These are phyloP conservation scores for Leptoclinus maculatus DNA, from an alignment of 2,797 vertebrate genomes.

Conservation along the genomic window DNA sequence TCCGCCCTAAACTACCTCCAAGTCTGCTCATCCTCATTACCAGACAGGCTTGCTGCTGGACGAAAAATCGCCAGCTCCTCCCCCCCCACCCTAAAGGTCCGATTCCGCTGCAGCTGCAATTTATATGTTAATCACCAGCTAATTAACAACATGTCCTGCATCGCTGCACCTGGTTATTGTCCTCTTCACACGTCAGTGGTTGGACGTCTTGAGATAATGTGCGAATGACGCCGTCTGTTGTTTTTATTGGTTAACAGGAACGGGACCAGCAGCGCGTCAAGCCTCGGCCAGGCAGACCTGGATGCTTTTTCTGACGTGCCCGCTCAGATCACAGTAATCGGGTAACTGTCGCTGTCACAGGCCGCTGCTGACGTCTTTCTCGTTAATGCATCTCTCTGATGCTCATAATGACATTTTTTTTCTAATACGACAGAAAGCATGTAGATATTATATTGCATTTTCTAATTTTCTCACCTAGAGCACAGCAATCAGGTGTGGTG, in stretches of 20 bases:
- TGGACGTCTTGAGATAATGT: slow-evolving; percentile 37
- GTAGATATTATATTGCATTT: slow-evolving; percentile 20
- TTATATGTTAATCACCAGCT: slow-evolving; percentile 69
- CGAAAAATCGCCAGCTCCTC: slow-evolving; percentile 52
- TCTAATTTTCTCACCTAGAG: slow-evolving; percentile 18
- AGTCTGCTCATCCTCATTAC: slow-evolving; percentile 67
- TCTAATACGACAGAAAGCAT: slow-evolving; percentile 42
- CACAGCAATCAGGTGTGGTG: slow-evolving; percentile 13
- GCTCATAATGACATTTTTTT: slow-evolving; percentile 62
- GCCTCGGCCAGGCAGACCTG: slow-evolving; percentile 92
- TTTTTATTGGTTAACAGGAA: slow-evolving; percentile 86
- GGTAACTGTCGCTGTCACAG: slow-evolving; percentile 82
- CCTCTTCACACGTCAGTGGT: slow-evolving; percentile 51
- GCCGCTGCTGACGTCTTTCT: slow-evolving; percentile 33
- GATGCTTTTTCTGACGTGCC: slow-evolving; percentile 92
- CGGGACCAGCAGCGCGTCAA: slow-evolving; percentile 95
- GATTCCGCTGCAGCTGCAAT: slow-evolving; percentile 70
- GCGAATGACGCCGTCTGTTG: slow-evolving; percentile 36
- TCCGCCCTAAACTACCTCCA: slow-evolving; percentile 48
- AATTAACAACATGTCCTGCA: slow-evolving; percentile 67
- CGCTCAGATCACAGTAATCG: slow-evolving; percentile 86
- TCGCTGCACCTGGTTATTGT: slow-evolving; percentile 54
- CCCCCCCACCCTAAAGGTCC: slow-evolving; percentile 50
- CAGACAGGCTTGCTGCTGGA: slow-evolving; percentile 50
- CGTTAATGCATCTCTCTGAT: slow-evolving; percentile 51